These are phyloP conservation scores for Bovichtus variegatus DNA, from an alignment of 2,797 vertebrate genomes.

Conservation along the genomic window DNA sequence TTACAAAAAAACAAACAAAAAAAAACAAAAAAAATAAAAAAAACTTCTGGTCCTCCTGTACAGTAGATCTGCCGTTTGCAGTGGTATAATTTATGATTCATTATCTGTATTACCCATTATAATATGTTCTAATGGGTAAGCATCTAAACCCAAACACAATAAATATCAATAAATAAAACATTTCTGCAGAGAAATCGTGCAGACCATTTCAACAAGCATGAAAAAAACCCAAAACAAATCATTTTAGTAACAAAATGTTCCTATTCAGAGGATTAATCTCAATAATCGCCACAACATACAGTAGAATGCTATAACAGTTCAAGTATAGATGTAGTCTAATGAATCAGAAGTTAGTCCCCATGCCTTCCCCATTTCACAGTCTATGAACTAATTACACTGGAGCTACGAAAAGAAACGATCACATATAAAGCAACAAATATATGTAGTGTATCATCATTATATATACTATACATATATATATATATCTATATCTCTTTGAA, in stretches of 20 bases:
- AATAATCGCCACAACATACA: conserved; percentile 65
- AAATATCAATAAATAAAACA: conserved; percentile 85
- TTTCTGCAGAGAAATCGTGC: conserved; percentile 60
- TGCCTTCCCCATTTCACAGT: conserved; percentile 80
- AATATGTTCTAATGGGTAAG: conserved; percentile 34
- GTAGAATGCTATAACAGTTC: conserved; percentile 78
- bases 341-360: conserved; percentile 70
- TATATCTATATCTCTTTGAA: conserved; percentile 81
- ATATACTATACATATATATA: conserved; percentile 80
- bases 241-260: conserved; percentile 72
- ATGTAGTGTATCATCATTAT: conserved; percentile 77
- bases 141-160: conserved; percentile 65
- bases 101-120: conserved; percentile 39
- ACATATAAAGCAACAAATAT: conserved; percentile 78
- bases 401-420: conserved; percentile 79
- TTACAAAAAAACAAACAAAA: conserved; percentile 18
- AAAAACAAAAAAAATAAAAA: conserved; percentile 15
- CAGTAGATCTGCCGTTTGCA: conserved; percentile 66
- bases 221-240: conserved; percentile 46
- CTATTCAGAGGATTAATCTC: conserved; percentile 81
- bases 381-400: conserved; percentile 78
- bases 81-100: conserved; percentile 52
- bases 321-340: conserved; percentile 81
- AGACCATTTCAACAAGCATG: conserved; percentile 53
- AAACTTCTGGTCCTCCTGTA: conserved; percentile 55